Percentiles rank a stretch among this genome's conserved stretches.
Conservation (phyloP, 2,113 vertebrate species). For the Hydrolagus affinis region DNA sequence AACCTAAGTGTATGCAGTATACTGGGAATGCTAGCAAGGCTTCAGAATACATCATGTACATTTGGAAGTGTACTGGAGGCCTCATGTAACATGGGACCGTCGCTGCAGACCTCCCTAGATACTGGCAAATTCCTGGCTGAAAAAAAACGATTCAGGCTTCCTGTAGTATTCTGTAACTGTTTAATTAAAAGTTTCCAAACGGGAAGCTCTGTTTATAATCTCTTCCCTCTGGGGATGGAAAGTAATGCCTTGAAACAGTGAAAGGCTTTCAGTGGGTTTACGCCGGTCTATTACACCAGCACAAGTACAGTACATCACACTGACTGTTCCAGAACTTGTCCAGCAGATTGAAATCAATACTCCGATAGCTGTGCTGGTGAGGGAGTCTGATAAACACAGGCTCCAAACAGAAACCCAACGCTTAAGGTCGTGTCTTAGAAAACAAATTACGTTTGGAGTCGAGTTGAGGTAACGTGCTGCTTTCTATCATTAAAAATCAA, state of each 20-base stretch:
- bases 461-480: no score
- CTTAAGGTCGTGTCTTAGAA: background rate
- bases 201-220: slow-evolving; percentile 16
- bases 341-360: background rate
- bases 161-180: slow-evolving; percentile 25
- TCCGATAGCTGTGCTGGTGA: background rate
- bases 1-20: background rate
- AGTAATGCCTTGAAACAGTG: slow-evolving; percentile 18
- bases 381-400: background rate
- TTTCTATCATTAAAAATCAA: background rate
- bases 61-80: background rate
- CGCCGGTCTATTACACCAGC: slow-evolving; percentile 15
- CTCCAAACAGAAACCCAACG: background rate
- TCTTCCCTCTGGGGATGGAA: slow-evolving; percentile 23
- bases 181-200: slow-evolving; percentile 32
- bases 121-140: background rate
- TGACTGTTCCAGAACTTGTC: background rate
- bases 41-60: background rate
- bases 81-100: background rate
- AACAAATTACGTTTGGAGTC: slow-evolving; percentile 8
- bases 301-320: slow-evolving; percentile 8
- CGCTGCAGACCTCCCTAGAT: background rate
- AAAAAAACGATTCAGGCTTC: background rate
- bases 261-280: slow-evolving; percentile 24
- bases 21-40: background rate